Evolutionary conservation across 2,888 invertebrate species (phyloP).

Genomic region (Leuctra nigra): DNA sequence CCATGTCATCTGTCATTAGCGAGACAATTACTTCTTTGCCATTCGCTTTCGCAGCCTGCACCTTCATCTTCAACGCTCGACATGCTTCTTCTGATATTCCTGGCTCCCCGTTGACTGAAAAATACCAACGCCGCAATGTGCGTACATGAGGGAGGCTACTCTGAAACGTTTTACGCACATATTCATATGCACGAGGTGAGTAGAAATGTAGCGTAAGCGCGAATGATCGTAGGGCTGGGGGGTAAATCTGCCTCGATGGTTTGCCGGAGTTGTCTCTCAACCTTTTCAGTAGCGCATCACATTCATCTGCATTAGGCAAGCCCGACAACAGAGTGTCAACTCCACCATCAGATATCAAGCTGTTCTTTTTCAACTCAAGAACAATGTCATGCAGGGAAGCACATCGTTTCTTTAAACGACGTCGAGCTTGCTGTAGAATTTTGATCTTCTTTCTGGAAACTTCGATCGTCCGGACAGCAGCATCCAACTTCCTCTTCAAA

Average conservation of each 20-base stretch:
- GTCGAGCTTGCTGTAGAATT: neutral
- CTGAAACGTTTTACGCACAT: conserved; percentile 35
- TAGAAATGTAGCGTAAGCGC: conserved; percentile 35
- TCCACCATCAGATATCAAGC: neutral
- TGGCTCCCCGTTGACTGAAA: conserved; percentile 34
- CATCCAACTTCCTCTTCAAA: too few relatives aligned
- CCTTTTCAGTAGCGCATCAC: neutral
- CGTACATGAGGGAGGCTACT: conserved; percentile 34
- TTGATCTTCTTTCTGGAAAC: neutral
- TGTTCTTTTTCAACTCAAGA: neutral
- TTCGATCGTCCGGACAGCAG: too few relatives aligned
- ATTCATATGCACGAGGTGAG: conserved; percentile 35
- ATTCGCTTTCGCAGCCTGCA: neutral
- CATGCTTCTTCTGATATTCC: conserved; percentile 33
- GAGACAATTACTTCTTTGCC: neutral
- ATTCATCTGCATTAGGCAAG: neutral
- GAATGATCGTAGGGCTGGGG: conserved; percentile 31
- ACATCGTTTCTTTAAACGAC: neutral
- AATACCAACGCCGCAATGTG: too few relatives aligned
- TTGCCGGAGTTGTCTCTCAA: too few relatives aligned
- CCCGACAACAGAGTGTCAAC: neutral
- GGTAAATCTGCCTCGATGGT: too few relatives aligned
- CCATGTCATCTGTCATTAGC: conserved; percentile 5
- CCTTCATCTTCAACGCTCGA: neutral
- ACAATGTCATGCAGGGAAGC: neutral